phyloP scores from a whole-genome alignment of 2,888 invertebrate genomes.

The Hydrotaea cyrtoneurina region DNA sequence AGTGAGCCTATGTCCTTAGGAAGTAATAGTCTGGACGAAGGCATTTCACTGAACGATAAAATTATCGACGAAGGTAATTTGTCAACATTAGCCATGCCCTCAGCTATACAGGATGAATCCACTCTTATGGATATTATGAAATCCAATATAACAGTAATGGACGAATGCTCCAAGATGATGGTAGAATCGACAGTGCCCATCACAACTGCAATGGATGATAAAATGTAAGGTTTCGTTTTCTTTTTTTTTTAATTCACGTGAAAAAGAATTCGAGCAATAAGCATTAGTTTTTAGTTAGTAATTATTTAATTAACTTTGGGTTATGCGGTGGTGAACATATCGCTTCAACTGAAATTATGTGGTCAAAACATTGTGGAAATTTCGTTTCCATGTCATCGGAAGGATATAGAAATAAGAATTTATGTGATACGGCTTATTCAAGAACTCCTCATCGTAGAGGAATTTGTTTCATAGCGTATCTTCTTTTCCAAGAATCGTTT shows the following conservation, averaged over 20 bases:
- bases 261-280: slow-evolving; percentile 31
- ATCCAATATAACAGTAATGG: slow-evolving; percentile 76
- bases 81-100: slow-evolving; percentile 30
- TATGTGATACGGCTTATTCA: too few species aligned
- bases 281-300: slow-evolving; percentile 61
- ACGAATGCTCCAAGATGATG: slow-evolving; percentile 77
- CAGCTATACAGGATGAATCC: slow-evolving; percentile 75
- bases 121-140: slow-evolving; percentile 79
- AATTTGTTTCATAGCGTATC: too few species aligned
- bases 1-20: slow-evolving; percentile 75
- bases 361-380: too few species aligned
- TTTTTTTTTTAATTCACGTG: not conserved
- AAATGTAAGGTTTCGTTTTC: slow-evolving; percentile 46
- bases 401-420: not conserved
- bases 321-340: not conserved
- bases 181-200: slow-evolving; percentile 72
- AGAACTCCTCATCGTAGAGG: too few species aligned
- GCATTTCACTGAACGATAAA: slow-evolving; percentile 72
- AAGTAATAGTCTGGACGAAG: slow-evolving; percentile 73
- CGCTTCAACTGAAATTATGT: not conserved
- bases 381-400: not conserved
- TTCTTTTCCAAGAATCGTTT: too few species aligned
- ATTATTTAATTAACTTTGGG: slow-evolving; percentile 47
- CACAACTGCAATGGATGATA: slow-evolving; percentile 36
- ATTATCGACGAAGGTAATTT: not conserved